Conservation (phyloP, 2,113 vertebrate genomes). For the Colistium nudipinnis region DNA sequence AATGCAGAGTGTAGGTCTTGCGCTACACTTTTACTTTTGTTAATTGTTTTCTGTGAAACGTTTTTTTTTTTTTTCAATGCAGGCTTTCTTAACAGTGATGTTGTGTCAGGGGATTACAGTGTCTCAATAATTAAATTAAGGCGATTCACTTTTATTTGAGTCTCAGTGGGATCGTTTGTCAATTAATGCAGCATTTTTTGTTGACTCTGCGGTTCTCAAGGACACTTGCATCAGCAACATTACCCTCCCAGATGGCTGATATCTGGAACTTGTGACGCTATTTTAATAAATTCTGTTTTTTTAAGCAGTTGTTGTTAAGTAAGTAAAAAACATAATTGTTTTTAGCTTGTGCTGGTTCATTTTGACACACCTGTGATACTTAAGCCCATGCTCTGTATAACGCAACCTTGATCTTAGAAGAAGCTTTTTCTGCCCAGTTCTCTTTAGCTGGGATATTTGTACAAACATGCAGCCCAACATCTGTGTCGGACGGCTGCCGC, state of each 20-base stretch:
- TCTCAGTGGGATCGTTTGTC: neutral
- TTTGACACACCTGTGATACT: slow-evolving; percentile 23
- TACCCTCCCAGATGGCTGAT: neutral
- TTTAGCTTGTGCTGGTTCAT: neutral
- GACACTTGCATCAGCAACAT: neutral
- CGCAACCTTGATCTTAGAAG: slow-evolving; percentile 9
- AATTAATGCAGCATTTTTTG: neutral
- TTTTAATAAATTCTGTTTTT: neutral
- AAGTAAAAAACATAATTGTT: too few relatives aligned
- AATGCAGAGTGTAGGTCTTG: neutral
- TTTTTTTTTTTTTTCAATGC: neutral
- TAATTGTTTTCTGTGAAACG: too few relatives aligned
- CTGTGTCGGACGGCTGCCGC: slow-evolving; percentile 17
- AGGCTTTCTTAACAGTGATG: neutral
- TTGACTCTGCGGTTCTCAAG: neutral
- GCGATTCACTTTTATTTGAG: neutral
- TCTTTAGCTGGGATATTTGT: slow-evolving; percentile 12
- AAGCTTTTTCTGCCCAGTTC: neutral
- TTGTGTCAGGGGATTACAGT: neutral
- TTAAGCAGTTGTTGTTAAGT: too few relatives aligned
- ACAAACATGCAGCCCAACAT: slow-evolving; percentile 22
- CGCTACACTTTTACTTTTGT: neutral
- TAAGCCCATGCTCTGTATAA: neutral
- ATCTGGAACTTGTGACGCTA: too few relatives aligned
- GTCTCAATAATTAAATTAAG: neutral